phyloP scores from a whole-genome alignment of 2,797 vertebrate genomes.

The Enoplosus armatus region DNA sequence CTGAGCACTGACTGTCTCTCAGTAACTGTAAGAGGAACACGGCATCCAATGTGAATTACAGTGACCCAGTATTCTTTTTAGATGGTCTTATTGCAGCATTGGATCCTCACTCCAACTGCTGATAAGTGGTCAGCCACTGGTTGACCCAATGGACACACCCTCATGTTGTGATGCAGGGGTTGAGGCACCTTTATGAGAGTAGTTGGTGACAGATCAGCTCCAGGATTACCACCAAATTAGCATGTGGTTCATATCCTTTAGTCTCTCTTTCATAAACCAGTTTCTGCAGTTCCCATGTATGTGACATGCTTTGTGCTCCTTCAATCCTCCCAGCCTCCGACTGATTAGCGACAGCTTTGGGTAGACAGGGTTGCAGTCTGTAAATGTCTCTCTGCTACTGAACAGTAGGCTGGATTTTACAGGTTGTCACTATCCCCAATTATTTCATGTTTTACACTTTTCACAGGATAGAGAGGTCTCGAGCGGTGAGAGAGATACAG shows the following conservation, averaged over 20 bases:
- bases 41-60: not conserved
- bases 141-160: not conserved
- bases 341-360: not conserved
- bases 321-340: not conserved
- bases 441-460: slow-evolving; percentile 19
- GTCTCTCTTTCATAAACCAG: not conserved
- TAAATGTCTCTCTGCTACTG: not conserved
- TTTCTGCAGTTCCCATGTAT: not conserved
- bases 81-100: not conserved
- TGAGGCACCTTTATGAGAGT: not conserved
- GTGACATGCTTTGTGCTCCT: not conserved
- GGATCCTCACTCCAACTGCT: not conserved
- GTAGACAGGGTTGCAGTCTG: not conserved
- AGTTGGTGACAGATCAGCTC: slow-evolving; percentile 1
- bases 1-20: not conserved
- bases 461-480: not conserved
- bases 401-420: slow-evolving; percentile 21
- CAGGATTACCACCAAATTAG: not conserved
- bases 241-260: not conserved
- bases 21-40: not conserved
- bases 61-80: not conserved
- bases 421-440: slow-evolving; percentile 31
- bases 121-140: not conserved
- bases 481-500: not conserved
- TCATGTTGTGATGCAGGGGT: too few species aligned